Evolutionary conservation across 2,797 vertebrate species (phyloP).

Genomic region (Dromococcyx pavoninus): DNA sequence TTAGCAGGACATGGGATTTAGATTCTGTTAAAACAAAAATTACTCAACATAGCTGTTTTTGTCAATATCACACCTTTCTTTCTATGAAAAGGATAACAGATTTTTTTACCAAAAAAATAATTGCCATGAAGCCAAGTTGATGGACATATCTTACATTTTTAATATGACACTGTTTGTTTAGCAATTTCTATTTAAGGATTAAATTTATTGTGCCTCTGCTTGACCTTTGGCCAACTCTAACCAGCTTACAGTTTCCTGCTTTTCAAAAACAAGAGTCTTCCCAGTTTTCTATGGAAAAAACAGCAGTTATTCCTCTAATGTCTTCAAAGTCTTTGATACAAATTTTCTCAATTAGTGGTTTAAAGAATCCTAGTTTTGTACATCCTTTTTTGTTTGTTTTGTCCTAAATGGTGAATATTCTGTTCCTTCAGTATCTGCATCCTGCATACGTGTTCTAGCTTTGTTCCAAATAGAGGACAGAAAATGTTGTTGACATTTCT

Average conservation of each 20-base stretch:
- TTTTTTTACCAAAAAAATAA: neutral
- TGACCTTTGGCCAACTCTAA: neutral
- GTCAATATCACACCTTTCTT: neutral
- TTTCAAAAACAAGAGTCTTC: neutral
- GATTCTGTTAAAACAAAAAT: neutral
- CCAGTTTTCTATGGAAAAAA: neutral
- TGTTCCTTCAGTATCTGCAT: neutral
- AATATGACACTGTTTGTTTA: neutral
- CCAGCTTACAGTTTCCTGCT: neutral
- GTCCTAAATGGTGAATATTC: neutral
- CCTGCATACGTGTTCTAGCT: neutral
- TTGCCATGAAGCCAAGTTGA: neutral
- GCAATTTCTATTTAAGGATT: neutral
- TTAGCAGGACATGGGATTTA: neutral
- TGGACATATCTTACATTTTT: neutral
- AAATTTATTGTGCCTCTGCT: neutral
- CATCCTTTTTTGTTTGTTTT: neutral
- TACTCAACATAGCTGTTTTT: neutral
- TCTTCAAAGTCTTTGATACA: neutral
- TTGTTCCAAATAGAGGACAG: neutral
- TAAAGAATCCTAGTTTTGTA: neutral
- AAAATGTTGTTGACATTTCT: neutral
- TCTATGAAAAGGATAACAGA: neutral
- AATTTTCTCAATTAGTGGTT: neutral
- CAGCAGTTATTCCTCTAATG: neutral